Evolutionary conservation across 2,888 invertebrate genomes (phyloP).

Genomic region (Morinoia aosen): DNA sequence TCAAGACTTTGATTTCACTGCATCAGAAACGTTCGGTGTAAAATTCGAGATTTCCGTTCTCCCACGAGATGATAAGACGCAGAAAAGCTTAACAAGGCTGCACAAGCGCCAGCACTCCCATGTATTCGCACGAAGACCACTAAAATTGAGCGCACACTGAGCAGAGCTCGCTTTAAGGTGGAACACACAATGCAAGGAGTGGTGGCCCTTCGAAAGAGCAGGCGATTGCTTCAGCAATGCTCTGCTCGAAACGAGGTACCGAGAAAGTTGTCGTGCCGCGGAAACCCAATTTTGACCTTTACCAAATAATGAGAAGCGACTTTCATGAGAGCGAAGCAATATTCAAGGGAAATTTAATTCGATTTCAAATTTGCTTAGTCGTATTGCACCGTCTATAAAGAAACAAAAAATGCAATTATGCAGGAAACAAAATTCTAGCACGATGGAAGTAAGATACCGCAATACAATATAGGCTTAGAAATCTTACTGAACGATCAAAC

Average conservation of each 20-base stretch:
- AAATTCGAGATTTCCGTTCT: neutral
- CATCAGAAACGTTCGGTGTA: neutral
- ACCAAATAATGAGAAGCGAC: neutral
- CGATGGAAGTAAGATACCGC: neutral
- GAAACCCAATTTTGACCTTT: constrained; percentile 17
- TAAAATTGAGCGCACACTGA: neutral
- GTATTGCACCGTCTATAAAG: neutral
- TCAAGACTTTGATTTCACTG: too few relatives aligned
- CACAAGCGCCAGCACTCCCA: neutral
- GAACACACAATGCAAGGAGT: constrained; percentile 12
- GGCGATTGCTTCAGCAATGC: neutral
- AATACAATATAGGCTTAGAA: neutral
- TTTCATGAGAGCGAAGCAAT: neutral
- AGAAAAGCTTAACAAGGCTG: neutral
- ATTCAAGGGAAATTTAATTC: neutral
- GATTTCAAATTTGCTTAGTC: neutral
- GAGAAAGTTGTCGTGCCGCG: neutral
- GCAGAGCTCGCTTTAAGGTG: neutral
- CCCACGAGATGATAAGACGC: neutral
- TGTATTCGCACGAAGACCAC: neutral
- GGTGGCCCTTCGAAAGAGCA: neutral
- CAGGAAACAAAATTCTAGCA: neutral
- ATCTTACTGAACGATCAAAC: neutral
- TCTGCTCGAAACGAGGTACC: neutral
- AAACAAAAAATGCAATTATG: neutral